phyloP scores from a whole-genome alignment of 2,113 vertebrate species.

The Alaudala cheleensis region DNA sequence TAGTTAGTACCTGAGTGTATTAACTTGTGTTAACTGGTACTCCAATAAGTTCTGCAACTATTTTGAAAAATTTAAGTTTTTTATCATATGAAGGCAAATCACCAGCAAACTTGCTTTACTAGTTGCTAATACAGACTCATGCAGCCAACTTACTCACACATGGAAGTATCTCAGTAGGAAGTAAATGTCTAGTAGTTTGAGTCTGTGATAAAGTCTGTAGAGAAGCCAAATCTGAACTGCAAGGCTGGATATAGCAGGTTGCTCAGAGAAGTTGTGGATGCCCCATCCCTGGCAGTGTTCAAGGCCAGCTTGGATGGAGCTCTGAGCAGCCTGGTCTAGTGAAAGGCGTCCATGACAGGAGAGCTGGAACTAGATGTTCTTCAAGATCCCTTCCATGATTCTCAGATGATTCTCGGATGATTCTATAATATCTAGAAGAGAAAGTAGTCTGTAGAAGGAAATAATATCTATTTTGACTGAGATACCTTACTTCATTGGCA shows the following conservation, averaged over 20 bases:
- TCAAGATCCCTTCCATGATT: neutral
- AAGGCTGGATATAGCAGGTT: neutral
- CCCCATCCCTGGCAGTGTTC: neutral
- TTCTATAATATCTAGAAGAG: neutral
- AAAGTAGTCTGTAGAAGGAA: neutral
- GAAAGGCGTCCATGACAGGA: neutral
- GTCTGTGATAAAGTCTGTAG: neutral
- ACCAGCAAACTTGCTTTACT: neutral
- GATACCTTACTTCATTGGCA: neutral
- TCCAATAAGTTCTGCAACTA: neutral
- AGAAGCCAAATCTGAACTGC: neutral
- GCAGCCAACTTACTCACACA: fast-evolving
- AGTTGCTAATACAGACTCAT: neutral
- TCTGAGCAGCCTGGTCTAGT: neutral
- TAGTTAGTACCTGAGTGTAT: neutral
- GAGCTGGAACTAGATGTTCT: neutral
- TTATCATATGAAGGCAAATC: neutral
- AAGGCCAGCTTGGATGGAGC: neutral
- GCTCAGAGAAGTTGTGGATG: neutral
- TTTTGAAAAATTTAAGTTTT: neutral
- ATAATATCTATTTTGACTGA: neutral
- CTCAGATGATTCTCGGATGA: neutral
- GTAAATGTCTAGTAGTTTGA: neutral
- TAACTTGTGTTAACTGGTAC: neutral
- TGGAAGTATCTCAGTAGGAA: neutral